phyloP scores from a whole-genome alignment of 2,888 invertebrate species.

The Adela reaumurella region DNA sequence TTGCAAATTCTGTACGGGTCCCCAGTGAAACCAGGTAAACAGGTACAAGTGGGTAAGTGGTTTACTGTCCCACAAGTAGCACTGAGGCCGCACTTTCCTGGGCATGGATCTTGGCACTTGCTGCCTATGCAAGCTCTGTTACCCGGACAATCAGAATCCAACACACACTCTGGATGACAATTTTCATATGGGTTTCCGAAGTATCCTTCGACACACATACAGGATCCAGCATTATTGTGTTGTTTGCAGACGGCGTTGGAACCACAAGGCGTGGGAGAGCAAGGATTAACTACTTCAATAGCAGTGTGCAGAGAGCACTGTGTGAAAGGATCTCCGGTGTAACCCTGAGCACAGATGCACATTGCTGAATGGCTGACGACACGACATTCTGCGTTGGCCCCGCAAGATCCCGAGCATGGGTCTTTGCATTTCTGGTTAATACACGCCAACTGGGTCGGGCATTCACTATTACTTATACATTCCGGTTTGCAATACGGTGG shows the following conservation, averaged over 20 bases:
- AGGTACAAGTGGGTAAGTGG: conserved; percentile 67
- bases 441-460: conserved; percentile 66
- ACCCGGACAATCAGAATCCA: conserved; percentile 68
- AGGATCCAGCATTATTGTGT: conserved; percentile 66
- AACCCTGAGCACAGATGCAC: conserved; percentile 68
- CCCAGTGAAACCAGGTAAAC: conserved; percentile 61
- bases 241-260: conserved; percentile 66
- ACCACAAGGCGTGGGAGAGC: conserved; percentile 69
- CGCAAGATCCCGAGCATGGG: conserved; percentile 71
- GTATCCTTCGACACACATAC: conserved; percentile 65
- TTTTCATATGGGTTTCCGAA: conserved; percentile 76
- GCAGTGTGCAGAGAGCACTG: conserved; percentile 47
- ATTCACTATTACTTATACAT: conserved; percentile 76
- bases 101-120: conserved; percentile 74
- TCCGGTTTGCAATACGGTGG: conserved; percentile 79
- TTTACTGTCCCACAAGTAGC: conserved; percentile 69
- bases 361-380: conserved; percentile 76
- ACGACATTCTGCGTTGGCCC: conserved; percentile 66
- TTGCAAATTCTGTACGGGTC: conserved; percentile 57
- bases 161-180: conserved; percentile 71
- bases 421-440: conserved; percentile 70
- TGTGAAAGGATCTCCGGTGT: conserved; percentile 62
- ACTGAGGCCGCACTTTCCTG: conserved; percentile 71
- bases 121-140: conserved; percentile 69
- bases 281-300: conserved; percentile 58